Evolutionary conservation across 2,113 vertebrate species (phyloP), one percentile per base, ranked within the genome.

Genomic region (Ovis canadensis): DNA sequence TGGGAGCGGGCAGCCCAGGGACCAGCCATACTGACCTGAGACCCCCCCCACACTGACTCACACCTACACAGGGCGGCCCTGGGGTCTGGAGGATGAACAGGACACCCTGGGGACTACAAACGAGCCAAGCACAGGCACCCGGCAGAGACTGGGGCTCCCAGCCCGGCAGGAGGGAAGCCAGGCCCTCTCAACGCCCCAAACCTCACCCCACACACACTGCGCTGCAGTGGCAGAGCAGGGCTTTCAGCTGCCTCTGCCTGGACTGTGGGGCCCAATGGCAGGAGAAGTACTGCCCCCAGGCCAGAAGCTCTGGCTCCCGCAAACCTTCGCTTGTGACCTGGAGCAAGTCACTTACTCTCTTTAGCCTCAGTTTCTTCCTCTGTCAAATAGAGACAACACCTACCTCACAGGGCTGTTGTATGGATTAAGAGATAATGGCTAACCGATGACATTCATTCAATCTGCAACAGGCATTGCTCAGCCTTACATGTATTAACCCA

Each of bases 301-400:
- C 19, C 64, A 36, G 29, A 59, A 89, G n/a, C 59, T 91, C 77
- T 62, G 62, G 52, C 29, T 88, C 59, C 71, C 84, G 64, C 45
- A 93, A 91, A 90, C n/a, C 80, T 33, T 57, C n/a, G 48, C 59
- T 43, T 40, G 77, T n/a, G 90, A 82, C 60, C 94, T 16, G 2
- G 88, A 92, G 40, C 82, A 94, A 97, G 57, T 59, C 86, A 87
- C n/a, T 36, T 74, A 19, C 64, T 52, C 62, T 88, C 90, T 96
- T 91, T 62, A 64, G 96, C 67, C 86, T 96, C 83, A 27, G 86
- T 90, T 95, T 88, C 87, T 31, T 85, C 88, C 71, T 91, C 85
- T 81, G 43, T 40, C 83, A 96, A 78, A 89, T 55, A n/a, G 87
- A 31, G 55, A 85, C 3, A 23, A 62, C 21, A 14, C 1, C 57